Percentiles rank a stretch among this genome's conserved stretches.
These are phyloP conservation scores for Pomacea canaliculata DNA, from an alignment of 2,888 invertebrate species.

Conservation along the genomic window DNA sequence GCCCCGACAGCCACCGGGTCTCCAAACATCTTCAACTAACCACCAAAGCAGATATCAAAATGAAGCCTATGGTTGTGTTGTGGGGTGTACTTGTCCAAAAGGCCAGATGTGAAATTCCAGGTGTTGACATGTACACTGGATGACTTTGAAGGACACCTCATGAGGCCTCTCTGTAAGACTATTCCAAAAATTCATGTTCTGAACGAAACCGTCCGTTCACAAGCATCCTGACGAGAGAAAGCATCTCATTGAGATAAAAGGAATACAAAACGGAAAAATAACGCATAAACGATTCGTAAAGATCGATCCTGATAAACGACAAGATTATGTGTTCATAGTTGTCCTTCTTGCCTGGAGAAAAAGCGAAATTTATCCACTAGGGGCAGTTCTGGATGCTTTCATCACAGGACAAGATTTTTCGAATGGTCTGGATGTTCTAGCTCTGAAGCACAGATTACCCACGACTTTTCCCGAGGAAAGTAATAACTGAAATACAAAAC, in stretches of 20 bases:
- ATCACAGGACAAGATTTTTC: conserved; percentile 26
- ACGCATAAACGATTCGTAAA: conserved; percentile 21
- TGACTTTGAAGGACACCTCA: conserved; percentile 37
- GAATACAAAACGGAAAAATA: conserved; percentile 25
- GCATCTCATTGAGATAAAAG: conserved; percentile 30
- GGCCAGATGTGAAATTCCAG: conserved; percentile 37
- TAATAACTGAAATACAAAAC: conserved; percentile 4
- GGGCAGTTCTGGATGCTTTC: conserved; percentile 43
- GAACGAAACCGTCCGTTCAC: conserved; percentile 8
- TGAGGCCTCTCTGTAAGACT: conserved; percentile 49
- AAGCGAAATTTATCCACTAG: conserved; percentile 41
- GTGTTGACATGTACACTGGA: conserved; percentile 45
- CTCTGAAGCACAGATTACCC: conserved; percentile 29
- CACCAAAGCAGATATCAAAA: background rate
- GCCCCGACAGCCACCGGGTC: background rate
- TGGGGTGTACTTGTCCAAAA: conserved; percentile 35
- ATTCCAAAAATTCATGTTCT: conserved; percentile 46
- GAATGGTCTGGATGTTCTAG: conserved; percentile 22
- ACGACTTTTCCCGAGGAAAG: conserved; percentile 11
- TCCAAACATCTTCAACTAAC: background rate
- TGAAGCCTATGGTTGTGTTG: conserved; percentile 38
- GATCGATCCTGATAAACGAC: conserved; percentile 37
- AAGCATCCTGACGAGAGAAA: conserved; percentile 4
- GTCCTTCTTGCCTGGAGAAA: conserved; percentile 41
- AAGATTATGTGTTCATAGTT: conserved; percentile 44